phyloP scores from a whole-genome alignment of 2,888 invertebrate species.

The Spisula subtruncata region DNA sequence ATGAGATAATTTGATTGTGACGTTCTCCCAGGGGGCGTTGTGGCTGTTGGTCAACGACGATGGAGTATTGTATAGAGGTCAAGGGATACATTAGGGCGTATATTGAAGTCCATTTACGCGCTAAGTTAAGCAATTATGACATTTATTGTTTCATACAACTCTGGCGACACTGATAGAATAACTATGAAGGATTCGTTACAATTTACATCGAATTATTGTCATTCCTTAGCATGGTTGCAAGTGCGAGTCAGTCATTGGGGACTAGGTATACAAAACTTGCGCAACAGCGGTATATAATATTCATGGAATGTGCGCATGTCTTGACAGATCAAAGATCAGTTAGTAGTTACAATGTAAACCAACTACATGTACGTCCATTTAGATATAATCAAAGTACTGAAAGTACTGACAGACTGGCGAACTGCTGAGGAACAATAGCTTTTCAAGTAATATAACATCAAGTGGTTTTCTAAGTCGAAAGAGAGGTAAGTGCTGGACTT shows the following conservation, averaged over 20 bases:
- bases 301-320: not conserved
- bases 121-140: constrained; percentile 7
- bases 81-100: constrained; percentile 17
- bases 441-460: too few species aligned
- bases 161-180: constrained; percentile 13
- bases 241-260: not conserved
- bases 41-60: constrained; percentile 33
- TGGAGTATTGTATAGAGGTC: not conserved
- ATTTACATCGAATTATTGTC: not conserved
- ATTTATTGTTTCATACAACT: constrained; percentile 13
- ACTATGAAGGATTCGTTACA: not conserved
- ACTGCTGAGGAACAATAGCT: too few species aligned
- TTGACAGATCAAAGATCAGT: not conserved
- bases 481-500: too few species aligned
- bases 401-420: too few species aligned
- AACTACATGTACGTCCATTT: too few species aligned
- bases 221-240: not conserved
- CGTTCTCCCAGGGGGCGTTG: constrained; percentile 39
- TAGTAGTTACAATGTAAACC: too few species aligned
- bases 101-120: constrained; percentile 5
- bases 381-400: too few species aligned
- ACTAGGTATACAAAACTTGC: not conserved
- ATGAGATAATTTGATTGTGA: constrained; percentile 55
- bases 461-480: too few species aligned
- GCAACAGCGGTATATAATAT: not conserved